Base-by-base conservation (phyloP, 2,888 invertebrate species). In the Torymus texanus region DNA sequence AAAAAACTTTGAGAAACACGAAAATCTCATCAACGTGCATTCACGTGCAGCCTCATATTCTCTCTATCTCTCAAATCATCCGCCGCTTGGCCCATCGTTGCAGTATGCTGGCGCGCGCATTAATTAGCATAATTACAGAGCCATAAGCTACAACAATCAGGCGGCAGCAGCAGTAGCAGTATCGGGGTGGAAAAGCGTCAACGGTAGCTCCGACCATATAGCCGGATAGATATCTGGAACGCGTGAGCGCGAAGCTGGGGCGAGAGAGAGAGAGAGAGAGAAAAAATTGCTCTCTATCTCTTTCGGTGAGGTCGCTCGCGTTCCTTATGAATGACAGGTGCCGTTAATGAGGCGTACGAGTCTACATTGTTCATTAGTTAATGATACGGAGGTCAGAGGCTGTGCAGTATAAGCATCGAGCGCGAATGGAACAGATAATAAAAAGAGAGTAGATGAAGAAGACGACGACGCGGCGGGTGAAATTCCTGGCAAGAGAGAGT, bases 331-430 rank as follows among this genome's bases (percentile, higher is more conserved):
- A 79, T 79, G 79, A 75, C 79, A 75, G 75, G 55, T 79, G 79
- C 70, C 79, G 75, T 79, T 79, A 79, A 75, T 79, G 79, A 79
- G 79, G 79, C 67, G 71, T 14, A 55, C n/a, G 59, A 65, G 62
- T 65, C 58, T 50, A 75, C 74, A 79, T 79, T 75, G 79, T 79
- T 79, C 79, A 79, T 79, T 71, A 71, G 79, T 79, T 79, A 79
- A 79, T 79, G 79, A 79, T 79, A 70, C 66, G 75, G 75, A 77
- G 74, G 78, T 78, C 78, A 78, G 78, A 16, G 18, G 62, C 51
- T 16, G 56, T 18, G 16, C 16, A 18, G 18, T 10, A 72, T n/a
- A n/a, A n/a, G 50, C 58, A 41, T 41, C 71, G 67, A 29, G 56
- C 41, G 53, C 55, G 53, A 55, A 41, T 41, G 41, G 41, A 21